These are phyloP conservation scores for Laticauda laticaudata DNA, from an alignment of 2,113 vertebrate genomes.

Conservation along the genomic window DNA sequence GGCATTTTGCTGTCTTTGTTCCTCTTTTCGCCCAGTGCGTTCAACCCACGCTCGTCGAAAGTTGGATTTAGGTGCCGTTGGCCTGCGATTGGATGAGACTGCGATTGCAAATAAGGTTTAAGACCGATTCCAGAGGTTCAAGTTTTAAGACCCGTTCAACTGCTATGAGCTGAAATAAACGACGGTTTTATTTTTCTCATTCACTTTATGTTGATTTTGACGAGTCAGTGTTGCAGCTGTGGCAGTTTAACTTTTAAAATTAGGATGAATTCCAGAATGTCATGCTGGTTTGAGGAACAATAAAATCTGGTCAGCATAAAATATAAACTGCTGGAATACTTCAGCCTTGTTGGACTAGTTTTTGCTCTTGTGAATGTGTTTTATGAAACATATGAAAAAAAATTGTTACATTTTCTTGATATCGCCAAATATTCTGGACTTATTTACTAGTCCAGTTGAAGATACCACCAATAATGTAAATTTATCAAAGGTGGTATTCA, in stretches of 20 bases:
- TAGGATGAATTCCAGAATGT: not conserved
- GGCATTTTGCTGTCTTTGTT: not conserved
- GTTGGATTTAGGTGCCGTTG: not conserved
- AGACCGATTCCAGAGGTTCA: not conserved
- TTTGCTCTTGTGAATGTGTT: not conserved
- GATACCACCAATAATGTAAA: conserved; percentile 1
- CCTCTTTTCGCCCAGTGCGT: too few relatives aligned
- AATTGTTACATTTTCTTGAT: not conserved
- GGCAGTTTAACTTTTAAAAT: not conserved
- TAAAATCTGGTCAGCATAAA: not conserved
- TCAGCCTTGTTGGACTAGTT: not conserved
- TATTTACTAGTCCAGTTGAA: not conserved
- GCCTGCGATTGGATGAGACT: not conserved
- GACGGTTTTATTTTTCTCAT: not conserved
- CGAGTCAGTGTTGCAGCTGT: not conserved
- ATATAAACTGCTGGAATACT: not conserved
- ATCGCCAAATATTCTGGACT: not conserved
- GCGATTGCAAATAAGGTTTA: not conserved
- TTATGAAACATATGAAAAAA: not conserved
- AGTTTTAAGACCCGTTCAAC: not conserved
- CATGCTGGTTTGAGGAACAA: not conserved
- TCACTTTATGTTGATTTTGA: not conserved
- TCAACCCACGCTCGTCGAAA: not conserved
- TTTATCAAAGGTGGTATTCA: not conserved
- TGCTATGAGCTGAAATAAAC: not conserved